Evolutionary conservation across 64 coral and sea anemone species (phyloP).

Genomic region (Montipora capricornis): DNA sequence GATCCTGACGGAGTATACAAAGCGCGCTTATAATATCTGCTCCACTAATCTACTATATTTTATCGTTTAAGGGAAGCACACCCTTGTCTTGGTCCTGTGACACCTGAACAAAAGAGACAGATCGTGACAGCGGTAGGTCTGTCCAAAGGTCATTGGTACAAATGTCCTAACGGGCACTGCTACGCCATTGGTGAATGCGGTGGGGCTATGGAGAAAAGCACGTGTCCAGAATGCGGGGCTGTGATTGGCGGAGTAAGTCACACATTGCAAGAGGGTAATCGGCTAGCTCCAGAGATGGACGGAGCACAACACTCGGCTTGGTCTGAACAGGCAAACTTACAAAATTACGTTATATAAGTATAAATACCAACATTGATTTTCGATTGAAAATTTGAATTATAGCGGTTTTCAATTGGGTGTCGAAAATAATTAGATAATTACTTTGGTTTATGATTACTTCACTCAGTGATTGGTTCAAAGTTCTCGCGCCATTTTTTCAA

Average conservation of each 20-base stretch:
- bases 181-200: conserved; percentile 91
- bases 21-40: too few species aligned
- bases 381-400: too few species aligned
- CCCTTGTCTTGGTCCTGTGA: conserved; percentile 17
- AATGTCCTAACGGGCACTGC: conserved; percentile 85
- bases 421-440: too few species aligned
- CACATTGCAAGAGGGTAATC: conserved; percentile 69
- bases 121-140: conserved; percentile 83
- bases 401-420: too few species aligned
- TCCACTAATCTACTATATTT: background rate
- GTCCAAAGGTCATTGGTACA: conserved; percentile 85
- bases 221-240: conserved; percentile 80
- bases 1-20: too few species aligned
- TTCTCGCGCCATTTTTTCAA: too few species aligned
- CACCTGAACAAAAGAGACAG: conserved; percentile 62
- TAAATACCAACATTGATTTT: too few species aligned
- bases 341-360: conserved; percentile 55
- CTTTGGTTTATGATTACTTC: too few species aligned
- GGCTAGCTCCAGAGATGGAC: conserved; percentile 90
- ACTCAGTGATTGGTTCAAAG: too few species aligned
- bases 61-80: background rate
- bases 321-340: conserved; percentile 92
- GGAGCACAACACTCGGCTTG: conserved; percentile 75
- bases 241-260: conserved; percentile 81
- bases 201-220: conserved; percentile 78